Conservation (phyloP, 2,797 vertebrate genomes). For the Premnoplex brunnescens region DNA sequence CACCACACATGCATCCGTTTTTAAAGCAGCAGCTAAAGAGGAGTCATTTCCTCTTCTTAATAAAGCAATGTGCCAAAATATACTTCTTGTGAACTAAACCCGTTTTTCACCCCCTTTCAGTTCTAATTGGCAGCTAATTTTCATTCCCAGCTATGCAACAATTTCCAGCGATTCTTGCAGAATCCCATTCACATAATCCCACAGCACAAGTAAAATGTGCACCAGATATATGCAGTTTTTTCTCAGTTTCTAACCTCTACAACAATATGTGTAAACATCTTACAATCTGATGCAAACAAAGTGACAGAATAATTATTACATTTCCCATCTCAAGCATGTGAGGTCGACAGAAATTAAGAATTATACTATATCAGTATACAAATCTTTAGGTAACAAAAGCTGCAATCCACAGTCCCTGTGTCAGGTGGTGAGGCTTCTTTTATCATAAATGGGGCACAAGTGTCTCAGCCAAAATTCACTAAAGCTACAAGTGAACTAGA, state of each 20-base stretch:
- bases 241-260: not conserved
- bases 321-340: not conserved
- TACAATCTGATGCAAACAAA: not conserved
- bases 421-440: not conserved
- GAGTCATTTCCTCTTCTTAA: conserved; percentile 10
- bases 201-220: not conserved
- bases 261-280: not conserved
- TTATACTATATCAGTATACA: too few species aligned
- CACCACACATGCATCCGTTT: not conserved
- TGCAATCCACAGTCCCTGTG: not conserved
- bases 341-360: not conserved
- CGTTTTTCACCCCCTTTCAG: not conserved
- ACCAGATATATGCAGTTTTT: not conserved
- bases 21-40: not conserved
- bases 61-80: not conserved
- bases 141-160: not conserved
- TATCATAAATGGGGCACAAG: not conserved
- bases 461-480: not conserved
- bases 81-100: not conserved
- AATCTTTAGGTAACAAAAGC: not conserved
- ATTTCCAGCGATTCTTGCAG: not conserved
- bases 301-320: not conserved
- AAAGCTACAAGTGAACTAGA: not conserved
- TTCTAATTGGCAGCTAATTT: not conserved
- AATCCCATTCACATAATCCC: not conserved